Base-by-base conservation (phyloP, 2,113 vertebrate species). In the Rhadina sibilatrix region DNA sequence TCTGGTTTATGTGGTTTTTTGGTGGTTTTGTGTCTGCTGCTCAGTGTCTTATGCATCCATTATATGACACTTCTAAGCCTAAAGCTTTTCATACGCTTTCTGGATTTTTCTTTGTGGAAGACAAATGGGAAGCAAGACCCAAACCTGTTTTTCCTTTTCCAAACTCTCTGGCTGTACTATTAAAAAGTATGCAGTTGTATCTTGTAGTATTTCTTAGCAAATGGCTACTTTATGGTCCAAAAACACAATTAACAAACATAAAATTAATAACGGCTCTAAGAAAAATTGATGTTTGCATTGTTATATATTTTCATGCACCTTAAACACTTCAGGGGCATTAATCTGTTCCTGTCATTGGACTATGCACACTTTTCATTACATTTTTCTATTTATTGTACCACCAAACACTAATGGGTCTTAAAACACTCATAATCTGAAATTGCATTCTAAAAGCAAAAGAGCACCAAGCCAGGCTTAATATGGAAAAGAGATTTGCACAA, bases 21-120 rank as follows among this genome's bases (percentile, higher is more conserved):
- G 16, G 31, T 90, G 89, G 87, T 97, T 96, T 97, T 90, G 72
- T 97, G 92, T 90, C 60, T 95, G 89, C 96, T 95, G 86, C 93
- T 92, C 78, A 42, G 59, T 85, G 46, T 77, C 42, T 68, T 72
- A 85, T 80, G 56, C 27, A 90, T 76, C 84, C 7, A 1, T 85
- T 83, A 49, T 31, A 2, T 54, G 59, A 82, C 9, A 57, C 59
- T 60, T 69, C 52, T 60, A 82, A 82, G 28, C 63, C 38, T 79
- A 44, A 72, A 70, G 74, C 61, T 87, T 90, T 87, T 91, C 53
- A 75, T 54, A 46, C 2, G 5, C 52, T 97, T 76, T 87, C 30
- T 50, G 94, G 65, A 54, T 60, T 70, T 89, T 37, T 37, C 19
- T 84, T 47, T 90, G 23, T 66, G 50, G 49, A 69, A 90, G 23